Conservation (phyloP, 2,113 vertebrate species). For the Cynocephalus volans region DNA sequence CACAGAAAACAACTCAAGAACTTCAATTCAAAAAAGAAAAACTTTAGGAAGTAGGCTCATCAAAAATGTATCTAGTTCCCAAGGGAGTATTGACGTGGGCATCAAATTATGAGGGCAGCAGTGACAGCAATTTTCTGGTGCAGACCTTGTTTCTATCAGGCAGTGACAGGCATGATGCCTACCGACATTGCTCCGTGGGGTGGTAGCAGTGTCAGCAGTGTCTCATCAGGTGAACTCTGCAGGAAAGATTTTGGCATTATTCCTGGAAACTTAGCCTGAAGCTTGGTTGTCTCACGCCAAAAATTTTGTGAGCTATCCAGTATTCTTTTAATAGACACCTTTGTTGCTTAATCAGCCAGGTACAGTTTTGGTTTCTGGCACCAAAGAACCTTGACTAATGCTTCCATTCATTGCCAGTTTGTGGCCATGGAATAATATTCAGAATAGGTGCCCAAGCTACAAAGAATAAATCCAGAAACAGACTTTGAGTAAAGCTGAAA, state of each 20-base stretch:
- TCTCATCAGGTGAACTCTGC: not conserved
- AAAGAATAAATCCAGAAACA: not conserved
- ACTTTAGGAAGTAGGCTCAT: not conserved
- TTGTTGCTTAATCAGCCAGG: conserved; percentile 31
- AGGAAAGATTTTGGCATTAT: not conserved
- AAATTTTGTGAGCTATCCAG: not conserved
- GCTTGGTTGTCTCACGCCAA: not conserved
- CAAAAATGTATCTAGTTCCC: not conserved
- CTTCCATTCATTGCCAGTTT: not conserved
- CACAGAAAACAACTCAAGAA: not conserved
- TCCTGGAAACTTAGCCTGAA: conserved; percentile 14
- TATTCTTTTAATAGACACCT: conserved; percentile 37
- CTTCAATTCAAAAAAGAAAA: conserved; percentile 16
- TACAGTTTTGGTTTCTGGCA: conserved; percentile 18
- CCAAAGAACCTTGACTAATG: not conserved
- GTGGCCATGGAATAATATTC: not conserved
- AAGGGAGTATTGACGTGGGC: not conserved
- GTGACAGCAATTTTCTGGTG: not conserved
- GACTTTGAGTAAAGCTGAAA: not conserved
- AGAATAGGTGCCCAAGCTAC: not conserved
- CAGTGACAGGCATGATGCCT: rapidly evolving
- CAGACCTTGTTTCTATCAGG: too few species aligned
- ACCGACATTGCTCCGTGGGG: not conserved
- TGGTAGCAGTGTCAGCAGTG: not conserved
- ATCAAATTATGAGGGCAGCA: not conserved